phyloP scores from a whole-genome alignment of 2,888 invertebrate species.

The Thymelicus sylvestris region DNA sequence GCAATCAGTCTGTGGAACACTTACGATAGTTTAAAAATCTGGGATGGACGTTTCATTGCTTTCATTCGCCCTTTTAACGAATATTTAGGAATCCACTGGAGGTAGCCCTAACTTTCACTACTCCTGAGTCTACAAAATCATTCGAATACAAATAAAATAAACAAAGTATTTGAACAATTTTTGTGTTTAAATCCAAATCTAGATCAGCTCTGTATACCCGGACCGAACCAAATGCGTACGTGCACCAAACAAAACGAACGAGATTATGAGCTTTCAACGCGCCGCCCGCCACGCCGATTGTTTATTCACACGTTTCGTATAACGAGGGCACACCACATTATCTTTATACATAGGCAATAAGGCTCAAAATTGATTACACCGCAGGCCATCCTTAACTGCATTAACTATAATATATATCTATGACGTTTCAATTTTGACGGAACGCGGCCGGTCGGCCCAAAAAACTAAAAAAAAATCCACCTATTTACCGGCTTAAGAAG shows the following conservation, averaged over 20 bases:
- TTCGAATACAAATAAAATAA: too few species aligned
- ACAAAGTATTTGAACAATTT: too few species aligned
- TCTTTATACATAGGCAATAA: conserved; percentile 2
- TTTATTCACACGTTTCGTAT: conserved; percentile 49
- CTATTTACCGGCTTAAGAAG: conserved; percentile 53
- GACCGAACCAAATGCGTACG: conserved; percentile 52
- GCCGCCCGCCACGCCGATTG: conserved; percentile 54
- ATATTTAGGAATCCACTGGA: too few species aligned
- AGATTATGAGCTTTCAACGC: conserved; percentile 72
- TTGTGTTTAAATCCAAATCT: too few species aligned
- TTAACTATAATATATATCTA: conserved; percentile 46
- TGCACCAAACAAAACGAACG: conserved; percentile 66
- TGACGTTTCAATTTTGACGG: conserved; percentile 74
- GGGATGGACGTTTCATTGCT: too few species aligned
- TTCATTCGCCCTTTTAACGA: too few species aligned
- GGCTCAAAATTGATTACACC: neutral
- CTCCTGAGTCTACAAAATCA: too few species aligned
- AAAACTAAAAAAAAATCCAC: conserved; percentile 47
- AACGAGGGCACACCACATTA: neutral
- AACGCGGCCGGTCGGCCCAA: conserved; percentile 51
- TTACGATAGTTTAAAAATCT: too few species aligned
- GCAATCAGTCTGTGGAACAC: too few species aligned
- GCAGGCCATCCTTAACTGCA: conserved; percentile 1
- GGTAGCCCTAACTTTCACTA: too few species aligned
- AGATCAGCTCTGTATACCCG: too few species aligned